Percentiles rank a stretch among this genome's conserved stretches.
These are phyloP conservation scores for Sarcophaga bullata DNA, from an alignment of 1,140 invertebrate genomes.

Conservation along the genomic window DNA sequence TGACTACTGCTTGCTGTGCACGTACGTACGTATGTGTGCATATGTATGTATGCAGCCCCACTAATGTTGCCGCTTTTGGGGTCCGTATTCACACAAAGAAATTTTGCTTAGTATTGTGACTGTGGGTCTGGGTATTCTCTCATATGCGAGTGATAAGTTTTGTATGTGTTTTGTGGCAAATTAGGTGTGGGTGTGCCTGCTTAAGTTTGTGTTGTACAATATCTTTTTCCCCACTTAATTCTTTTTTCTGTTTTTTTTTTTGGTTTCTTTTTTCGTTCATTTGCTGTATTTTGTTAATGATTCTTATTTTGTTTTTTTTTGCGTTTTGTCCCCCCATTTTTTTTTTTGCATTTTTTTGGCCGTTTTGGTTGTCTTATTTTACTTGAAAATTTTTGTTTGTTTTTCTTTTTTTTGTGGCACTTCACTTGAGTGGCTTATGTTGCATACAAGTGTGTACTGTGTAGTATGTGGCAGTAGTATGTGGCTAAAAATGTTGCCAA, in stretches of 20 bases:
- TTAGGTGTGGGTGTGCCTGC: conserved; percentile 38
- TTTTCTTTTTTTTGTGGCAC: conserved; percentile 21
- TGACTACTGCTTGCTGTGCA: not conserved
- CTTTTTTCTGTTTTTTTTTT: too few species aligned
- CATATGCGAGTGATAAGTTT: not conserved
- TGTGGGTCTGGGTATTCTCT: not conserved
- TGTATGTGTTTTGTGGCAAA: not conserved
- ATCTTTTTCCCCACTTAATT: not conserved
- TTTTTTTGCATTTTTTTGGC: conserved; percentile 13
- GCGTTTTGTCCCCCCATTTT: not conserved
- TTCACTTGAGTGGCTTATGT: conserved; percentile 38
- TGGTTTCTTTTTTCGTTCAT: conserved; percentile 3
- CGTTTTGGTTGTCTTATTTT: conserved; percentile 17
- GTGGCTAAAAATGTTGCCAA: too few species aligned
- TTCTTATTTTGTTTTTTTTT: conserved; percentile 16
- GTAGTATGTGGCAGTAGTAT: too few species aligned
- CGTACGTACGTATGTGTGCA: too few species aligned
- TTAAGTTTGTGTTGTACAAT: conserved; percentile 30
- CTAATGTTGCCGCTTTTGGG: not conserved
- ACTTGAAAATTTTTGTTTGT: not conserved
- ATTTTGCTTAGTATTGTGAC: too few species aligned
- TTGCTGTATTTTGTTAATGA: conserved; percentile 35
- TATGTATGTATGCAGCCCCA: too few species aligned
- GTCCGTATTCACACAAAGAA: not conserved
- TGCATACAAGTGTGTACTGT: not conserved